Evolutionary conservation across 2,797 vertebrate species (phyloP).

Genomic region (Protonibea diacanthus): DNA sequence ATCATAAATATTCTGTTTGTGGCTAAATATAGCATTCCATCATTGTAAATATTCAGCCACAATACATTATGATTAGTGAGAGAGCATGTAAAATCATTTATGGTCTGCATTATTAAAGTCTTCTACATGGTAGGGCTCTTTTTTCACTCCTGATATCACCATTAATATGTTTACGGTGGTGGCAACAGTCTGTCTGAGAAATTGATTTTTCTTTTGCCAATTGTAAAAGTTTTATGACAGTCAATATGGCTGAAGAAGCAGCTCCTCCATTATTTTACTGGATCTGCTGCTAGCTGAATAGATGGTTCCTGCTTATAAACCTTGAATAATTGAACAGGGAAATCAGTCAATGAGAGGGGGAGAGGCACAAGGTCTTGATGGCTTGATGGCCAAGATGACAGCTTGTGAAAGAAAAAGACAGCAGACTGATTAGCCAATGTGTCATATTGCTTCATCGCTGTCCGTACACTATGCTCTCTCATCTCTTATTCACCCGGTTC

Average conservation of each 20-base stretch:
- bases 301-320: conserved; percentile 84
- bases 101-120: conserved; percentile 67
- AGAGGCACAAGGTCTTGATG: conserved; percentile 69
- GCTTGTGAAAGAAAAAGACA: conserved; percentile 76
- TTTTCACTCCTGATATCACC: conserved; percentile 56
- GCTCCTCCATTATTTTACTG: conserved; percentile 79
- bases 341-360: conserved; percentile 76
- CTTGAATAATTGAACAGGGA: conserved; percentile 85
- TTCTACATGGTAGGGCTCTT: conserved; percentile 47
- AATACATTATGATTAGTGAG: conserved; percentile 72
- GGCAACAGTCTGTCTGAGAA: conserved; percentile 64
- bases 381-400: conserved; percentile 77
- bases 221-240: conserved; percentile 85
- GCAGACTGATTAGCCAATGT: conserved; percentile 76
- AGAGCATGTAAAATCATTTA: conserved; percentile 73
- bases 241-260: conserved; percentile 76
- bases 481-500: conserved; percentile 44
- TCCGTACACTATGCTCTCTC: conserved; percentile 48
- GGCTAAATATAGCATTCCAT: conserved; percentile 53
- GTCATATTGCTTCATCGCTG: conserved; percentile 62
- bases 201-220: conserved; percentile 82
- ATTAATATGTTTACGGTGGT: conserved; percentile 79
- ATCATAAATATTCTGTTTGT: conserved; percentile 12
- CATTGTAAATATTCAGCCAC: conserved; percentile 55
- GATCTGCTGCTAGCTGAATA: conserved; percentile 76